Evolutionary conservation across 1,140 invertebrate genomes (phyloP).

Genomic region (Ips nitidus): DNA sequence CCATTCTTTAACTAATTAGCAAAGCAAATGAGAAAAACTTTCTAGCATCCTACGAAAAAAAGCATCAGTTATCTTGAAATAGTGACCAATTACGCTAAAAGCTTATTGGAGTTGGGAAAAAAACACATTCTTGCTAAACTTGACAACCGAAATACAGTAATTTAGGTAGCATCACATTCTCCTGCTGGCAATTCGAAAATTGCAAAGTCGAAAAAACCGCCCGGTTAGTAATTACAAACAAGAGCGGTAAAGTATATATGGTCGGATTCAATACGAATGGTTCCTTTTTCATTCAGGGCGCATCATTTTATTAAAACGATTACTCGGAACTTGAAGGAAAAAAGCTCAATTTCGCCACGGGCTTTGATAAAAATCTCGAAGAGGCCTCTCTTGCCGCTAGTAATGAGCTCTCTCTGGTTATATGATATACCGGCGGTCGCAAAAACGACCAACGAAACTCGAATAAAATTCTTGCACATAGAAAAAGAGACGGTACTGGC

Average conservation of each 20-base stretch:
- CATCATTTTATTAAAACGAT: conserved; percentile 31
- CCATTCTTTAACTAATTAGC: too few species aligned
- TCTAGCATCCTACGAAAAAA: too few species aligned
- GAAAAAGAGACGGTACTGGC: conserved; percentile 40
- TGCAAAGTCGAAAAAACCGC: too few species aligned
- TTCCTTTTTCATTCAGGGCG: conserved; percentile 19
- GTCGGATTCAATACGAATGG: neutral
- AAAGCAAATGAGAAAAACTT: too few species aligned
- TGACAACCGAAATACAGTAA: too few species aligned
- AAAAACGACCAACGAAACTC: conserved; percentile 33
- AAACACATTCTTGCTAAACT: too few species aligned
- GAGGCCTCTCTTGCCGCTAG: neutral
- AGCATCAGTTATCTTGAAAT: too few species aligned
- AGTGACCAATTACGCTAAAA: too few species aligned
- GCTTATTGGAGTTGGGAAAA: too few species aligned
- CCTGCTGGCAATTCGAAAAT: too few species aligned
- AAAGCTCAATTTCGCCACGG: conserved; percentile 32
- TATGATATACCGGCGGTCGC: conserved; percentile 31
- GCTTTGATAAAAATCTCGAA: conserved; percentile 36
- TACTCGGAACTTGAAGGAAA: conserved; percentile 26
- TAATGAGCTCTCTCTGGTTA: conserved; percentile 27
- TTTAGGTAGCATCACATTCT: too few species aligned
- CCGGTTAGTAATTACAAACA: neutral
- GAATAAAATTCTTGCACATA: conserved; percentile 44
- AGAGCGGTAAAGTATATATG: neutral